Percentiles rank a stretch among this genome's conserved stretches.
These are phyloP conservation scores for Plutomurus gul DNA, from an alignment of 1,140 invertebrate species.

Conservation along the genomic window DNA sequence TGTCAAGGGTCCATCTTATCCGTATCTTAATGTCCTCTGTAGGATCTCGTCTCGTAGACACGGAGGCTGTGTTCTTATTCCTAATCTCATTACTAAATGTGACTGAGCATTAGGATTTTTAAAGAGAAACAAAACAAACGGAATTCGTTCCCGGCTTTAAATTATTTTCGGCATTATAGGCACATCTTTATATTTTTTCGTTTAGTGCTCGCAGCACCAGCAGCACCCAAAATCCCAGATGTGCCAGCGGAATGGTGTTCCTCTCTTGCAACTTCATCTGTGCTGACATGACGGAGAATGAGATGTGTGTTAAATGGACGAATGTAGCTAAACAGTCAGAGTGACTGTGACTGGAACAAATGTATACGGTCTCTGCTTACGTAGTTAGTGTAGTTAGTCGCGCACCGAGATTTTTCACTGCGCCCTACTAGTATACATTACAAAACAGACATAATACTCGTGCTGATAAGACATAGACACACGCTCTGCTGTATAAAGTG, in stretches of 20 bases:
- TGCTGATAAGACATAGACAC: too few species aligned
- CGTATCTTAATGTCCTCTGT: too few species aligned
- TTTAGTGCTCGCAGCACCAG: too few species aligned
- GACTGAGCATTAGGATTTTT: conserved; percentile 12
- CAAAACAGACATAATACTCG: too few species aligned
- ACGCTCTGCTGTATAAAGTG: neutral
- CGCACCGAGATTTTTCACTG: conserved; percentile 14
- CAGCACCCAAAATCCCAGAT: neutral
- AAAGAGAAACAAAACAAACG: conserved; percentile 21
- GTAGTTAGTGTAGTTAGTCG: neutral
- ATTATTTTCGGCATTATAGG: conserved; percentile 11
- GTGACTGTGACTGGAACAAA: neutral
- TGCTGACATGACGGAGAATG: conserved; percentile 8
- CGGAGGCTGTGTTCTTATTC: too few species aligned
- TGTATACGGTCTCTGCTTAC: neutral
- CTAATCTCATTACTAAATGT: conserved; percentile 6
- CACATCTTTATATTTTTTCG: too few species aligned
- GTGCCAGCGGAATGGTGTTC: neutral
- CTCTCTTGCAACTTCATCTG: neutral
- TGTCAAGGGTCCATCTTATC: too few species aligned
- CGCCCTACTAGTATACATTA: neutral
- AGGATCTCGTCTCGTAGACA: too few species aligned
- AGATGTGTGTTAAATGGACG: conserved; percentile 20
- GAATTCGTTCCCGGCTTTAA: conserved; percentile 12
- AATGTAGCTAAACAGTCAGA: conserved; percentile 7